Percentiles rank a stretch among this genome's conserved stretches.
phyloP scores from a whole-genome alignment of 2,113 vertebrate genomes.

The Typhlomys cinereus region DNA sequence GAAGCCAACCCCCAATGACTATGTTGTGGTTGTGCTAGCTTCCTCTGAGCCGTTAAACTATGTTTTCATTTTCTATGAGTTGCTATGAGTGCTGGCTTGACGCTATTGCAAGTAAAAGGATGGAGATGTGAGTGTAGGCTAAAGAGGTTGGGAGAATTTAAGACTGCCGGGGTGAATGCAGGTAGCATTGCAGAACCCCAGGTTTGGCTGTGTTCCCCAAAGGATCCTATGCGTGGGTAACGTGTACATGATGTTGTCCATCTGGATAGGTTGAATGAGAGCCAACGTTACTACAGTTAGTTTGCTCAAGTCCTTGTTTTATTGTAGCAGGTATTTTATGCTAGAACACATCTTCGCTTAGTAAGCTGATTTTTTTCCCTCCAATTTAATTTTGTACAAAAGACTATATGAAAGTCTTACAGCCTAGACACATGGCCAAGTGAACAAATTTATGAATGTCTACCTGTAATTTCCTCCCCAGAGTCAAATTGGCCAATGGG shows the following conservation, averaged over 20 bases:
- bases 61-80: not conserved
- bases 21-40: not conserved
- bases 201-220: not conserved
- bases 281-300: not conserved
- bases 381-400: constrained; percentile 27
- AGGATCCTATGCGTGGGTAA: not conserved
- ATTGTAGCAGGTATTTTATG: not conserved
- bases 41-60: not conserved
- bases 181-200: not conserved
- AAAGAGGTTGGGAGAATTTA: not conserved
- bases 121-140: not conserved
- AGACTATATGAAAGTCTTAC: not conserved
- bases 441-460: not conserved
- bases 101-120: not conserved
- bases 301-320: not conserved
- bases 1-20: not conserved
- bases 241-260: not conserved
- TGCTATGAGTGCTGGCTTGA: not conserved
- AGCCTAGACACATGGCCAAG: not conserved
- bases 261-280: not conserved
- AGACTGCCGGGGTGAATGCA: not conserved
- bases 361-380: not conserved
- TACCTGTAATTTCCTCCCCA: not conserved
- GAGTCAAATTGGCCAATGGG: not conserved
- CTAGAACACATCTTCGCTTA: not conserved